Base-by-base conservation (phyloP, 2,113 vertebrate genomes). In the Onychorhynchus coronatus region DNA sequence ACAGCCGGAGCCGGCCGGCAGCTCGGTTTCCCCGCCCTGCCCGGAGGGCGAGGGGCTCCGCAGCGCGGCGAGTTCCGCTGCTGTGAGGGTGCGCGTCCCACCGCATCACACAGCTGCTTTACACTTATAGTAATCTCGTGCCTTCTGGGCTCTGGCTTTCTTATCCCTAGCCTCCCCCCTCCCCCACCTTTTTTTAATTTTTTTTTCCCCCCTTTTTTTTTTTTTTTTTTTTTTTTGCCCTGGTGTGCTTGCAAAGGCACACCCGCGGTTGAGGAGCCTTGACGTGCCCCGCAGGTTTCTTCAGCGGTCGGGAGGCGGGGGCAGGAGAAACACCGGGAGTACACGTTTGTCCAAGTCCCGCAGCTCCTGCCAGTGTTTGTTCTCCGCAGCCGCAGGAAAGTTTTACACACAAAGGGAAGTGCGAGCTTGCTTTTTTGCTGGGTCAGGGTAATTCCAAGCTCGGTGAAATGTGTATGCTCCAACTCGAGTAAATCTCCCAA, bases 361-460 rank as follows among this genome's bases (percentile, higher is more conserved):
- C 86, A 59, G 76, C 83, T 93, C 55, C 67, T 77, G 79, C 46
- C 39, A 46, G 55, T 42, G 27, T 84, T 84, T 80, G 37, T 88
- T 87, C 71, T 68, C 39, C 27, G 61, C 68, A 81, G 47, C 83
- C 28, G 50, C 76, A 76, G 80, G 89, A 35, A 81, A 93, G 55
- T 93, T 97, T 92, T 53, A 37, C 47, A 39, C 68, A 22, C 59
- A 74, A 58, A 91, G 52, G 86, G 50, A 80, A 62, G 35, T 14
- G 79, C 4, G 39, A 83, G 42, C 59, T 92, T 66, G 72, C 8
- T 62, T 92, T 92, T 95, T 84, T 74, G 59, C 92, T 84, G 33
- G 91, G 27, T 93, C 59, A 67, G 94, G 61, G 33, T 59, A 88
- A 89, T 95, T 88, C 59, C 46, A 35, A 74, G 61, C 27, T 55